These are phyloP conservation scores for Seira sanloemensis DNA, from an alignment of 2,888 invertebrate species.

Conservation along the genomic window DNA sequence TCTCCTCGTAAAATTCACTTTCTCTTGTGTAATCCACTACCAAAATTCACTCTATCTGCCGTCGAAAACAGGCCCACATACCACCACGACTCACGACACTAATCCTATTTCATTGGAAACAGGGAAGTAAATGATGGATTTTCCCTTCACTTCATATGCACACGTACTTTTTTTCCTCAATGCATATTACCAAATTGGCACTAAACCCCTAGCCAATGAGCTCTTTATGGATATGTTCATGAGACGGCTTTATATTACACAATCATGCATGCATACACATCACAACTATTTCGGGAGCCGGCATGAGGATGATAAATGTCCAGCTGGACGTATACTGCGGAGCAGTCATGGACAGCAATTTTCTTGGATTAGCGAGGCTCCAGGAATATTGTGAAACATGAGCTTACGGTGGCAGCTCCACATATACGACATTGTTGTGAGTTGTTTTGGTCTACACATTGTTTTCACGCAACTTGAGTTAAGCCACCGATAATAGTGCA, in stretches of 20 bases:
- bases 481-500: neutral
- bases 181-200: neutral
- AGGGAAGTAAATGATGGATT: neutral
- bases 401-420: no score
- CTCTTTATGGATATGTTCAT: no score
- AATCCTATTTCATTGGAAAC: conserved; percentile 16
- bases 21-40: conserved; percentile 8
- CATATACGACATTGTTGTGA: no score
- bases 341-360: neutral
- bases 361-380: neutral
- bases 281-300: neutral
- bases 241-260: no score
- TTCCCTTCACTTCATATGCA: no score
- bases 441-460: neutral
- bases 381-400: no score
- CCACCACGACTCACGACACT: conserved; percentile 25
- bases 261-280: neutral
- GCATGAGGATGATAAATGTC: neutral
- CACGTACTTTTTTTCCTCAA: neutral
- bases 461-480: conserved; percentile 10
- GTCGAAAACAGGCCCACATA: no score
- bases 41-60: no score
- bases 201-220: no score
- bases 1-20: conserved; percentile 8
- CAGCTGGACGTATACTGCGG: neutral